A percentile compares a stretch with the other conserved stretches of the same genome.
Evolutionary conservation across 2,888 invertebrate species (phyloP).

Genomic region (Arrhopalites spinosus): DNA sequence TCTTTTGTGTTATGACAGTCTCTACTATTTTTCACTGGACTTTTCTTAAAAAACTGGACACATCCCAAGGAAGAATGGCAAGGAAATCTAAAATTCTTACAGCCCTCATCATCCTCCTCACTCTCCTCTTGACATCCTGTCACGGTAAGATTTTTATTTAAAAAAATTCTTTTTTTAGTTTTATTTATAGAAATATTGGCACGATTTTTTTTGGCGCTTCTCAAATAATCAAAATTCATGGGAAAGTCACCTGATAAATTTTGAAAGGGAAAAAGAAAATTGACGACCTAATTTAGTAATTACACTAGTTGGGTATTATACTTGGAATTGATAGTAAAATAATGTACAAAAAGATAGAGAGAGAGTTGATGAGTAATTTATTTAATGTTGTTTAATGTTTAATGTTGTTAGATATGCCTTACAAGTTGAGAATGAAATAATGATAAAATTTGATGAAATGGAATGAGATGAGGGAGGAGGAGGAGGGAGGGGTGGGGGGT

Average conservation of each 20-base stretch:
- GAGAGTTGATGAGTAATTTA: no score
- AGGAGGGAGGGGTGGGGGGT: background rate
- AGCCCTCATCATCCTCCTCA: slow-evolving; percentile 52
- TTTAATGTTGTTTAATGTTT: no score
- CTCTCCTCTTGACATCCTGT: slow-evolving; percentile 54
- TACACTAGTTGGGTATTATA: no score
- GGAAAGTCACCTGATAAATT: background rate
- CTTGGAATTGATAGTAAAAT: no score
- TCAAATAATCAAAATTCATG: background rate
- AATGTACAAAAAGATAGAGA: no score
- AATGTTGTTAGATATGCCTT: no score
- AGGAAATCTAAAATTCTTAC: slow-evolving; percentile 51
- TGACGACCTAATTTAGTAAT: no score
- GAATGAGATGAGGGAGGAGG: background rate
- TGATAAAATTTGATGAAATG: background rate
- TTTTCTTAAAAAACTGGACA: slow-evolving; percentile 22
- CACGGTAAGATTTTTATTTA: slow-evolving; percentile 55
- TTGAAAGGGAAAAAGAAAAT: background rate
- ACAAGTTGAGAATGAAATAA: no score
- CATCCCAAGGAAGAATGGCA: slow-evolving; percentile 31
- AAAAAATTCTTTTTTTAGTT: no score
- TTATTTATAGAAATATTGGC: no score
- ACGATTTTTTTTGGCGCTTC: no score
- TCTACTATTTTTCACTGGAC: slow-evolving; percentile 49
- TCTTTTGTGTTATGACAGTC: slow-evolving; percentile 53